Base-by-base conservation (phyloP, 2,888 invertebrate species). In the Erannis defoliaria region DNA sequence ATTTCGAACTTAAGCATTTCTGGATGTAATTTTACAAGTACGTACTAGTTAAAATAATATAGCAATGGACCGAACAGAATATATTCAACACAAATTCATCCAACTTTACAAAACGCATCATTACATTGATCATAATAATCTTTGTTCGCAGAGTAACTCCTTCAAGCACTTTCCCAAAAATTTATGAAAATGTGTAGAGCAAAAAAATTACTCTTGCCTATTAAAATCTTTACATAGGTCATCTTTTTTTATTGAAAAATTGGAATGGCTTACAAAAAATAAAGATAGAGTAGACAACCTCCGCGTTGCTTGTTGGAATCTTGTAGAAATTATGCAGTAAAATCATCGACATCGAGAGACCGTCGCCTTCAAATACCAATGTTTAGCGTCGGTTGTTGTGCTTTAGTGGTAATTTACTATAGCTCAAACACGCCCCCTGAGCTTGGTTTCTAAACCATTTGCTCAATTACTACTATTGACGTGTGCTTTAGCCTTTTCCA, bases 371-470 rank as follows among this genome's bases (percentile, higher is more conserved):
- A 31, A 58, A 51, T 58, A 29, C 33, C 40, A n/a, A 48, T 53
- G 40, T 40, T 48, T 46, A 59, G 33, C 56, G 10, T 12, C 38
- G 18, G 38, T 19, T 35, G 31, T 23, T 38, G 14, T 37, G n/a
- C 73, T 78, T 80, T 74, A 75, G 67, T 56, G 59, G 71, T 74
- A 74, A 76, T 77, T 80, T 76, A 76, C 73, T 71, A 70, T 68
- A 72, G n/a, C 29, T n/a, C 33, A 5, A 40, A 68, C 66, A 77
- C 80, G 77, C 78, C 78, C 69, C 48, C 38, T 64, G 48, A 68
- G 69, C 63, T 76, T 65, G 73, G 74, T 82, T 84, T 83, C 82
- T 82, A 81, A 79, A 75, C 78, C 75, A 78, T 83, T 78, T 77
- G 70, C 73, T 68, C 68, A 75, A 79, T 72, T 74, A 71, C 74